Evolutionary conservation across 2,797 vertebrate species (phyloP).

Genomic region (Sebastes goodei): DNA sequence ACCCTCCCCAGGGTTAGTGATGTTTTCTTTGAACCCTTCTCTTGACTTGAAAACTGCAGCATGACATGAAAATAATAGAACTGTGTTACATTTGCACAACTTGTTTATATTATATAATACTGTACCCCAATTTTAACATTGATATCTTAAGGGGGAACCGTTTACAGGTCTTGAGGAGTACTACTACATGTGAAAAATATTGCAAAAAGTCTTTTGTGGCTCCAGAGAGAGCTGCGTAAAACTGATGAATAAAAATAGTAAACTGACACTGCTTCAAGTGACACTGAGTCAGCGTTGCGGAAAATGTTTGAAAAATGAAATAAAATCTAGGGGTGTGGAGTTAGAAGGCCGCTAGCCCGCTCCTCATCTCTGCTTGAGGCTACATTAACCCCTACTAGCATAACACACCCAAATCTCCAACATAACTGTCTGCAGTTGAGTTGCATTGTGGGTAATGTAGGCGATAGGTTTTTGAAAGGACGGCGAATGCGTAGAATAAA

Average conservation of each 20-base stretch:
- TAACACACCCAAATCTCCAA: no score
- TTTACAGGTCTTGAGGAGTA: neutral
- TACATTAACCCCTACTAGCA: neutral
- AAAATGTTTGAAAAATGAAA: neutral
- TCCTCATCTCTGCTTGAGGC: neutral
- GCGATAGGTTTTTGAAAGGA: neutral
- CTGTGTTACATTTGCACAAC: neutral
- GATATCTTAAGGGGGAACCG: neutral
- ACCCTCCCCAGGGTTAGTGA: neutral
- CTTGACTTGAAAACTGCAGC: neutral
- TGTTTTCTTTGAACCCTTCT: neutral
- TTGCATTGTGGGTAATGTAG: neutral
- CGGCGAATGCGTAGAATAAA: neutral
- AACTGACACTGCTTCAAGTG: neutral
- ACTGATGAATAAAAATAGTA: neutral
- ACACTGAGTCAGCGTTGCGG: neutral
- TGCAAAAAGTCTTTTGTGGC: neutral
- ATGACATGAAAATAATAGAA: neutral
- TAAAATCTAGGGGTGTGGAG: neutral
- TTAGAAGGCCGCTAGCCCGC: rapidly evolving
- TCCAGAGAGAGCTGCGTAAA: neutral
- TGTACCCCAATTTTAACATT: neutral
- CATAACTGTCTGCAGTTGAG: neutral
- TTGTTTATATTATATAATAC: neutral
- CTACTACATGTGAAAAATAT: neutral